Evolutionary conservation across 2,113 vertebrate species (phyloP).

Genomic region (Zapus hudsonius): DNA sequence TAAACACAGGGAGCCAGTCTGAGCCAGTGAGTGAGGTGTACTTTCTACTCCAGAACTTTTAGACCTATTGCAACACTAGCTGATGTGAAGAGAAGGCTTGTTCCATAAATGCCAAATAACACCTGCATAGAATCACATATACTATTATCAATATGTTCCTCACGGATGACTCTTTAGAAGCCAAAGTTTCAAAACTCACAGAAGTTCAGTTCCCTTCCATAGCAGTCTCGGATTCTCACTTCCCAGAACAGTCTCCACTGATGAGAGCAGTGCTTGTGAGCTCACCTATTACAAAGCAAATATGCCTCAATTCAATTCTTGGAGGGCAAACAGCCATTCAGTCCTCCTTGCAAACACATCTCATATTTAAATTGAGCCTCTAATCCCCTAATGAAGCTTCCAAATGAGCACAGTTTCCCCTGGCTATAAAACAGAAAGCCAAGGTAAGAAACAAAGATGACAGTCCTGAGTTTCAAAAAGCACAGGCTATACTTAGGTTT

Average conservation of each 20-base stretch:
- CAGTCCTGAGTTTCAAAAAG: not conserved
- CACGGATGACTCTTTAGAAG: not conserved
- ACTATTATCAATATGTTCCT: not conserved
- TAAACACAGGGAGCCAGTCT: not conserved
- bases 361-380: not conserved
- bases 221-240: conserved; percentile 16
- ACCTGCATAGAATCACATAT: not conserved
- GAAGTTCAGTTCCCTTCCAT: not conserved
- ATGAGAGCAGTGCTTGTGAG: not conserved
- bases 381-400: conserved; percentile 4
- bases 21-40: too few relatives aligned
- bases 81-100: not conserved
- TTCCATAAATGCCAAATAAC: not conserved
- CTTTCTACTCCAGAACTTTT: not conserved
- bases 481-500: not conserved
- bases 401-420: not conserved
- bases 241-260: conserved; percentile 31
- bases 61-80: not conserved
- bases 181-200: not conserved
- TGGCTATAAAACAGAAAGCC: not conserved
- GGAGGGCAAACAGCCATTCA: not conserved
- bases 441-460: not conserved
- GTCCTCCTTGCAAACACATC: conserved; percentile 37
- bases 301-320: conserved; percentile 36
- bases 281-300: conserved; percentile 71